Evolutionary conservation across 2,888 invertebrate genomes (phyloP), one percentile per base, ranked within the genome.

Genomic region (Hypsopygia costalis): DNA sequence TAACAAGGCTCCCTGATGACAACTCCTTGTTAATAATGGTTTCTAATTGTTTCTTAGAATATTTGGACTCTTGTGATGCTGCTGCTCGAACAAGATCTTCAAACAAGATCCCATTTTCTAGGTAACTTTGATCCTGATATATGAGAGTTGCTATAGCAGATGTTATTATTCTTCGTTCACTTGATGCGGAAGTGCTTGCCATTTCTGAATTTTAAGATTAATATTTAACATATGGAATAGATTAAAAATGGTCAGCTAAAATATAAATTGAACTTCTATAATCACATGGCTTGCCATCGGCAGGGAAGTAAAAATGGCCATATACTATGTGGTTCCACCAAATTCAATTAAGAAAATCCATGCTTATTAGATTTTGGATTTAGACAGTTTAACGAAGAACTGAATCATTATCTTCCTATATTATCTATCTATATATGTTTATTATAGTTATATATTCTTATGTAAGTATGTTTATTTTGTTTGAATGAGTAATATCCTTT

Each of bases 101-200:
- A 44, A 92, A 91, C n/a, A 93, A 93, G 44, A 94, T 93, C 11
- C 94, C 94, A 69, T 91, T 90, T 69, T 93, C 92, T 43, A 93
- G 81, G 59, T 92, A 94, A 71, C 92, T 93, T 40, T 93, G 93
- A 64, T 94, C 93, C 59, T 92, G 91, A 51, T 93, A 91, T 47
- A 94, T 92, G 22, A 94, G 81, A 62, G 93, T 93, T 37, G 93
- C 92, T 47, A 94, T 92, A 11, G 94, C 93, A 48, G 92, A 91
- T 34, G 92, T 92, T 47, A 94, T 90, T 56, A 93, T 79, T 53
- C 87, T 69, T 66, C 91, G 66, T 69, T 91, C 75, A 69, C 72
- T 78, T 47, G 75, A 71, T 46, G 77, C 81, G 46, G 79, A 60
- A 43, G 73, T 55, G 65, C 88, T 57, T 47, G 77, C 68, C 91